phyloP scores from a whole-genome alignment of 2,888 invertebrate species.

The Cerastis rubricosa region DNA sequence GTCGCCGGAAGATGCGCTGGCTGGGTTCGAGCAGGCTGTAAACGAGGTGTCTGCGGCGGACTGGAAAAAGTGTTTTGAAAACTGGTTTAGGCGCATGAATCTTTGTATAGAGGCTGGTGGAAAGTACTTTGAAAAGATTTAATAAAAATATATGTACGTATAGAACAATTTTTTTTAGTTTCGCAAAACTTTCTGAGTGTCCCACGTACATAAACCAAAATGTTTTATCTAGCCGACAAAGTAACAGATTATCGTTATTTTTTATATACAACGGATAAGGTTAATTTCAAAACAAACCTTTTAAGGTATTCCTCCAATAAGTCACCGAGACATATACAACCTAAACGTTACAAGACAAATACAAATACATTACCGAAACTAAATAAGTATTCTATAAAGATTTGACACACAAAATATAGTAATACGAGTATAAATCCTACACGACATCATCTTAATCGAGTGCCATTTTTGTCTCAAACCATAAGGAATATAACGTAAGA shows the following conservation, averaged over 20 bases:
- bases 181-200: no score
- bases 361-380: constrained; percentile 31
- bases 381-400: constrained; percentile 37
- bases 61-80: no score
- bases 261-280: neutral
- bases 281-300: constrained; percentile 6
- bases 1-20: no score
- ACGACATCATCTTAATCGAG: constrained; percentile 43
- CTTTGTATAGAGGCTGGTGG: no score
- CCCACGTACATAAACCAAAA: no score
- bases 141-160: no score
- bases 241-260: constrained; percentile 7
- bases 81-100: no score
- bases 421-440: constrained; percentile 53
- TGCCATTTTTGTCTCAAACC: constrained; percentile 44
- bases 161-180: no score
- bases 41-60: no score
- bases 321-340: constrained; percentile 17
- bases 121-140: no score
- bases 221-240: constrained; percentile 3
- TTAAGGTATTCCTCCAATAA: constrained; percentile 14
- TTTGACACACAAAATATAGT: constrained; percentile 48
- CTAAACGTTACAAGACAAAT: constrained; percentile 27
- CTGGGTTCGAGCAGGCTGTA: no score
- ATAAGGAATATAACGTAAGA: constrained; percentile 27